phyloP scores from a whole-genome alignment of 2,888 invertebrate species.

The Latrodectus hesperus region DNA sequence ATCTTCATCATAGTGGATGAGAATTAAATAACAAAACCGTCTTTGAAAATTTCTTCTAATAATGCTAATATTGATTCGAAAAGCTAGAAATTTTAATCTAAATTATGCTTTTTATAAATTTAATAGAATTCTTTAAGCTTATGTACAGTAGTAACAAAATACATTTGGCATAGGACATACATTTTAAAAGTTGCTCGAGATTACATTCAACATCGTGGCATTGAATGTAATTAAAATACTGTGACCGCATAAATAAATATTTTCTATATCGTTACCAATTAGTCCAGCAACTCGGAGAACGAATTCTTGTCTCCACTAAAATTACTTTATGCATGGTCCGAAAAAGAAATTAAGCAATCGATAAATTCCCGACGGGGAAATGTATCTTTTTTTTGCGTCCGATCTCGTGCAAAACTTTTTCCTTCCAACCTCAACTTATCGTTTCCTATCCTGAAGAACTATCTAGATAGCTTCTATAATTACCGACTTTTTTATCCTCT shows the following conservation, averaged over 20 bases:
- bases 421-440: slow-evolving; percentile 10
- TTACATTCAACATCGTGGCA: no score
- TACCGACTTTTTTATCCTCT: slow-evolving; percentile 32
- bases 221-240: not conserved
- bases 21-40: no score
- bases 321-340: slow-evolving; percentile 24
- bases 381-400: slow-evolving; percentile 7
- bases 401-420: not conserved
- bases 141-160: no score
- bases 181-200: no score
- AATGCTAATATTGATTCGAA: no score
- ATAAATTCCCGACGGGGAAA: slow-evolving; percentile 51
- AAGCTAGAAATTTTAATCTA: no score
- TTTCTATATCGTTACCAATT: slow-evolving; percentile 1
- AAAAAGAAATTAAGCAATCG: slow-evolving; percentile 37
- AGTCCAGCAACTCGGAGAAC: not conserved
- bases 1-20: no score
- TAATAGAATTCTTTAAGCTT: no score
- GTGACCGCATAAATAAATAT: not conserved
- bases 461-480: slow-evolving; percentile 59
- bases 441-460: slow-evolving; percentile 25
- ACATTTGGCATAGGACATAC: no score
- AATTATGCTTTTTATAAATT: no score
- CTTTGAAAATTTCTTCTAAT: no score
- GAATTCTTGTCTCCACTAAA: slow-evolving; percentile 19